These are phyloP conservation scores for Hemicentrotus pulcherrimus DNA, from an alignment of 35 echinoderm and acorn worm genomes.

Conservation along the genomic window DNA sequence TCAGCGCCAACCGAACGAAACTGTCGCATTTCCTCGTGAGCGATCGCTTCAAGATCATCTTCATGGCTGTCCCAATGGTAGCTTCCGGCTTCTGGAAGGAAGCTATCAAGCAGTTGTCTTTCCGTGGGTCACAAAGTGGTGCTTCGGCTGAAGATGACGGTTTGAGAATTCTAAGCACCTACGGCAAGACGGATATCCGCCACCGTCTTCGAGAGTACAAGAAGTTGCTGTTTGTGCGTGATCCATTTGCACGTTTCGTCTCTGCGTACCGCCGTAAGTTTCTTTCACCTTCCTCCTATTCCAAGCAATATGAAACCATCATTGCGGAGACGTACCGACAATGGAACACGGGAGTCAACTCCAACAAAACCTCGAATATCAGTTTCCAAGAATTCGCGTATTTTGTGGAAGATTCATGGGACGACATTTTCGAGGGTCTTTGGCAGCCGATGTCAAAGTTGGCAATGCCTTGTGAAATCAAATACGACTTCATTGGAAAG, in stretches of 20 bases:
- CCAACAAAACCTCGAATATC: background rate
- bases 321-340: constrained; percentile 9
- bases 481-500: constrained; percentile 54
- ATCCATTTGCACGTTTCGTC: constrained; percentile 58
- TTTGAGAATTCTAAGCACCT: constrained; percentile 49
- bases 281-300: background rate
- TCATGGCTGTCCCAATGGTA: constrained; percentile 55
- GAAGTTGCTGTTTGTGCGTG: constrained; percentile 65
- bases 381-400: constrained; percentile 52
- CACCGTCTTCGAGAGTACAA: constrained; percentile 53
- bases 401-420: background rate
- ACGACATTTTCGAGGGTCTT: background rate
- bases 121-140: background rate
- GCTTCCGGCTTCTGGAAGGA: constrained; percentile 70
- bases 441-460: constrained; percentile 32
- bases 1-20: background rate
- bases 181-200: constrained; percentile 31
- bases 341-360: background rate
- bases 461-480: constrained; percentile 47
- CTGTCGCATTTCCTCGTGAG: background rate
- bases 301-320: background rate
- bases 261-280: constrained; percentile 74
- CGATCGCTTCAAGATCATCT: constrained; percentile 56
- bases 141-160: background rate
- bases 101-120: constrained; percentile 25